Evolutionary conservation across 2,888 invertebrate genomes (phyloP).

Genomic region (Xylophagus ater): DNA sequence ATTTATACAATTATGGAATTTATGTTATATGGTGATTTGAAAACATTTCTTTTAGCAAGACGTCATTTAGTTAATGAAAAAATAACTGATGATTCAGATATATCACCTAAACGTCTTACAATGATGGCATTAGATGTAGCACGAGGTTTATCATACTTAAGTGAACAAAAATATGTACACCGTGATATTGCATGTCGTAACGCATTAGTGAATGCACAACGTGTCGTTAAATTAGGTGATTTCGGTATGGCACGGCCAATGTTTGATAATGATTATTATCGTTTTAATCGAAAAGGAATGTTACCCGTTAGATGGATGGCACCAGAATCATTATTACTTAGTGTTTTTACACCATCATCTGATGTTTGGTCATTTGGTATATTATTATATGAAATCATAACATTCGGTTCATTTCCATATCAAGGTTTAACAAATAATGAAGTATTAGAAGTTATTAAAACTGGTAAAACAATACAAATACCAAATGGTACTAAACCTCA

Average conservation of each 20-base stretch:
- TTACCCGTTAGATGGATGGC: constrained; percentile 90
- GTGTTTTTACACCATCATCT: constrained; percentile 73
- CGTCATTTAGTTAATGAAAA: constrained; percentile 65
- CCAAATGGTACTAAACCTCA: constrained; percentile 69
- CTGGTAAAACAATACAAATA: constrained; percentile 58
- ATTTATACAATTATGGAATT: constrained; percentile 90
- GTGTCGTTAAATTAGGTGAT: constrained; percentile 66
- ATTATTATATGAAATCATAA: constrained; percentile 75
- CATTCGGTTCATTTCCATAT: constrained; percentile 85
- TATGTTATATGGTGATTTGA: constrained; percentile 85
- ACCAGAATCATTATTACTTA: constrained; percentile 72
- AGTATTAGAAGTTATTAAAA: constrained; percentile 69
- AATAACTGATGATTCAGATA: constrained; percentile 53
- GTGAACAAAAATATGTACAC: constrained; percentile 77
- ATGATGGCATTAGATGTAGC: constrained; percentile 82
- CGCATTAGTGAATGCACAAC: constrained; percentile 63
- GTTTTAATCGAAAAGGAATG: constrained; percentile 77
- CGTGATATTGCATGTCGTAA: constrained; percentile 75
- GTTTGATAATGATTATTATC: constrained; percentile 81
- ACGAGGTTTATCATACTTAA: constrained; percentile 72
- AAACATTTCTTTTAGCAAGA: constrained; percentile 75
- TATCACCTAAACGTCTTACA: constrained; percentile 68
- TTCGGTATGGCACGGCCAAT: constrained; percentile 88
- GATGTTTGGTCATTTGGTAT: constrained; percentile 90
- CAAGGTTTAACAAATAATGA: constrained; percentile 77